phyloP scores from a whole-genome alignment of 2,113 vertebrate genomes.

The Coptodon rendalli region DNA sequence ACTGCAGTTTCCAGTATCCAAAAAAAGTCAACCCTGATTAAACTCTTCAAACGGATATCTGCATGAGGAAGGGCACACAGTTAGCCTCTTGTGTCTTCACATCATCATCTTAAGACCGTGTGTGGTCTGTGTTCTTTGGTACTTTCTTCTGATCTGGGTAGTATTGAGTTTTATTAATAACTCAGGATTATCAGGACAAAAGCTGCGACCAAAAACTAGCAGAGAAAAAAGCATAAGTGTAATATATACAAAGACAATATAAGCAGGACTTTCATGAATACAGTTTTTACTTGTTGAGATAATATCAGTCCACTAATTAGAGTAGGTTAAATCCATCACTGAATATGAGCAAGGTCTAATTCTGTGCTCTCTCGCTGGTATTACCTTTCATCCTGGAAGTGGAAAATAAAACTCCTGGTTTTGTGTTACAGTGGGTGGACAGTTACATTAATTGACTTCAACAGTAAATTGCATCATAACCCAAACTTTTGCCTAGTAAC shows the following conservation, averaged over 20 bases:
- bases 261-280: neutral
- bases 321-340: neutral
- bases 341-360: neutral
- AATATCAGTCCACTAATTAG: neutral
- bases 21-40: neutral
- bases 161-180: neutral
- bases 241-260: neutral
- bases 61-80: neutral
- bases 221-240: neutral
- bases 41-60: neutral
- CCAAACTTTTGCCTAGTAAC: neutral
- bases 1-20: neutral
- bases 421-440: neutral
- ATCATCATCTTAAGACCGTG: neutral
- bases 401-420: neutral
- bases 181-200: neutral
- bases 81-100: neutral
- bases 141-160: neutral
- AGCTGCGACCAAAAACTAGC: neutral
- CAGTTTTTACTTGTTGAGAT: neutral
- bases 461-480: neutral
- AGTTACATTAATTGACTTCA: neutral
- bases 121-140: neutral
- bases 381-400: neutral
- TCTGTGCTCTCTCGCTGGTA: neutral